Evolutionary conservation across 2,113 vertebrate genomes (phyloP), one percentile per base, ranked within the genome.

Genomic region (Amphilophus citrinellus): DNA sequence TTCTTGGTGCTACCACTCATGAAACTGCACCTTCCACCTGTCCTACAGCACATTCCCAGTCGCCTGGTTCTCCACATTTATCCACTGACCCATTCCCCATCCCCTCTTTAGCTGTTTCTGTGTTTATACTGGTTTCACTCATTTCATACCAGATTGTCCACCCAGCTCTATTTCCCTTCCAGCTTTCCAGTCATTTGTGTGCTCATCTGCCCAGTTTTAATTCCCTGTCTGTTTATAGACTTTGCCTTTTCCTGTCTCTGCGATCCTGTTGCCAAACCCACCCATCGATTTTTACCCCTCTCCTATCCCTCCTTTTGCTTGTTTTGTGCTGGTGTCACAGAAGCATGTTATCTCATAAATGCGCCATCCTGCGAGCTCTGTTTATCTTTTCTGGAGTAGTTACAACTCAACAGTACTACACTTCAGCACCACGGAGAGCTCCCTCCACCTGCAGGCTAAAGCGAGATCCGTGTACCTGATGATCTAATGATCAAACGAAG

Each of bases 371-470:
- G 24, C 71, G 14, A 35, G 32, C 44, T 35, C 10, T 47, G 30
- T 62, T 82, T 83, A 44, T 56, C 22, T 76, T 39, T 79, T 61
- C 39, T 42, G 59, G 11, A 53, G 56, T 10, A 32, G 20, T 68
- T 59, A 47, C 4, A 61, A 58, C 17, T 71, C 35, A 5, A 39
- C 11, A 7, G 13, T 1, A 20, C n/a, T 66, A 17, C 14, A 77
- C 10, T 77, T 90, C 77, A 90, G 87, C 84, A 84, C 77, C 78
- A 80, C 24, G 50, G 83, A 80, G 61, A 86, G 84, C n/a, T 6
- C n/a, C 83, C 56, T 80, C n/a, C 22, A 17, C 50, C 53, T 15
- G 20, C 53, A 76, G 82, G 13, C 58, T 77, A 11, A 59, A 60
- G 60, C 17, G 9, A 66, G 24, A 44, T 47, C 44, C 32, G n/a